A percentile compares a stretch with the other conserved stretches of the same genome.
These are phyloP conservation scores for Amia ocellicauda DNA, from an alignment of 2,113 vertebrate species.

Conservation along the genomic window DNA sequence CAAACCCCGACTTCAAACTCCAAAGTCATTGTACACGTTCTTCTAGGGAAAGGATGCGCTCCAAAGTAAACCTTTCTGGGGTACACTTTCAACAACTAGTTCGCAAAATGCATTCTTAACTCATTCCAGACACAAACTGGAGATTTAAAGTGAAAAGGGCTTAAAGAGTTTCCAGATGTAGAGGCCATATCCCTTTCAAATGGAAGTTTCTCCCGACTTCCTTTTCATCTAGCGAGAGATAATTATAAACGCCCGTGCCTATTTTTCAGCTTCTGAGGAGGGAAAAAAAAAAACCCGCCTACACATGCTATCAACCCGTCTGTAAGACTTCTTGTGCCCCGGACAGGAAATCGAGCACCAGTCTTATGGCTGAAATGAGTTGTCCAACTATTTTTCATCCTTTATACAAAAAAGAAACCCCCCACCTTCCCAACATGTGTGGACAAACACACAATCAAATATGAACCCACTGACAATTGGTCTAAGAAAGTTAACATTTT, in stretches of 20 bases:
- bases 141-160: conserved; percentile 34
- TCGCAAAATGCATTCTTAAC: conserved; percentile 44
- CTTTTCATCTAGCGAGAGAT: conserved; percentile 39
- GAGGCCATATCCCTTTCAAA: conserved; percentile 47
- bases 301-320: conserved; percentile 19
- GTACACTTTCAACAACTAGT: conserved; percentile 48
- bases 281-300: background rate
- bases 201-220: conserved; percentile 51
- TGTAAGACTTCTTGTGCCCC: background rate
- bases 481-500: no score
- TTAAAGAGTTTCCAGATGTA: conserved; percentile 63
- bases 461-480: no score
- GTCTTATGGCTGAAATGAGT: conserved; percentile 19
- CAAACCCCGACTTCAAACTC: conserved; percentile 28
- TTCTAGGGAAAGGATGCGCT: conserved; percentile 26
- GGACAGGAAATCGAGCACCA: conserved; percentile 11
- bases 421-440: background rate
- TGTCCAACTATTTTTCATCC: conserved; percentile 8
- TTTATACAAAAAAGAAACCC: conserved; percentile 4
- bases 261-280: conserved; percentile 24
- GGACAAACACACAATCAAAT: background rate
- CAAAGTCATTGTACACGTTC: conserved; percentile 27
- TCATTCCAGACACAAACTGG: conserved; percentile 48
- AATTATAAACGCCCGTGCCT: conserved; percentile 36
- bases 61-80: conserved; percentile 48